Evolutionary conservation across 2,888 invertebrate species (phyloP), one percentile per base, ranked within the genome.

Genomic region (Unio pictorum): DNA sequence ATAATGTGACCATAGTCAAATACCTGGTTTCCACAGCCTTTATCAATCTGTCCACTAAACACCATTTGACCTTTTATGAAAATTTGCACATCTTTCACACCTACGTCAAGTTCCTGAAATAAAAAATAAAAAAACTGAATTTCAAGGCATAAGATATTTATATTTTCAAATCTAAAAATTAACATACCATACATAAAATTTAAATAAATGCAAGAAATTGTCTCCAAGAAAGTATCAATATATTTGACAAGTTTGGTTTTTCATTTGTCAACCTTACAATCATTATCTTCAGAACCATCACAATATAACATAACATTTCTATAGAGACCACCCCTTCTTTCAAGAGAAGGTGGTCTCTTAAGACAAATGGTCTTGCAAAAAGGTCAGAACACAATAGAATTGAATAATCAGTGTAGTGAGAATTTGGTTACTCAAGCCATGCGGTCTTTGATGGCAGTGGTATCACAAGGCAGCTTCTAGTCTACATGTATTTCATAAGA

Each of bases 1-100:
- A 88, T 85, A 34, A 76, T 79, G 69, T 84, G 84, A 71, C 88
- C 82, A 70, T 89, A 89, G 79, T 90, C 89, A 82, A 89, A 89
- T 61, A 89, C 87, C 64, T 89, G 89, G 62, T 89, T 90, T 5
- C 90, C 90, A 80, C 89, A 89, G n/a, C 89, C 90, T 77, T 89
- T 90, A 64, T 89, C 89, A 26, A 90, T 68, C 30, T 85, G 81
- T 11, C 88, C 89, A 71, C 79, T 81, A 75, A 82, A 89, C 59
- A 88, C 76, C 17, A 87, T 69, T 23, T 83, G 78, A 23, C 83
- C 84, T 55, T 83, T 86, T 54, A 88, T 73, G 69, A 76, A 81
- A 34, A 90, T 76, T 54, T 80, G 71, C 28, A 87, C 75, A 65
- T 85, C 81, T 63, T 83, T 84, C 15, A 84, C 87, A 34, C 90